Percentiles rank a stretch among this genome's conserved stretches.
These are phyloP conservation scores for Tipula helvola DNA, from an alignment of 2,888 invertebrate species.

Conservation along the genomic window DNA sequence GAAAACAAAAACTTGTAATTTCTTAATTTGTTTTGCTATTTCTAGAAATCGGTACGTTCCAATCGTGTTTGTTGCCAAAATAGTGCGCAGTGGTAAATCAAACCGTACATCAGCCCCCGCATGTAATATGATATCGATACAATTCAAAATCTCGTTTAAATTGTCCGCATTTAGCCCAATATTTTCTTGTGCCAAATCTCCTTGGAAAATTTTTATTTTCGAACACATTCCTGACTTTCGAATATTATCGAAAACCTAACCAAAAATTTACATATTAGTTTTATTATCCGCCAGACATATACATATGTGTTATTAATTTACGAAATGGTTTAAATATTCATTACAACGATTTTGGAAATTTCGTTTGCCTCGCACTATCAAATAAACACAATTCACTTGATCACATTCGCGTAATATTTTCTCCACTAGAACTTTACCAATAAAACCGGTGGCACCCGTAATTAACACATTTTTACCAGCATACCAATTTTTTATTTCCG, in stretches of 20 bases:
- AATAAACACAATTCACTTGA: neutral
- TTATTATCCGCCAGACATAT: too few species aligned
- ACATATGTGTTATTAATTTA: neutral
- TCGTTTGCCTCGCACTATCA: neutral
- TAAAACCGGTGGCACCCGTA: neutral
- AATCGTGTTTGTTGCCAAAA: neutral
- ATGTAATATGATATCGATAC: neutral
- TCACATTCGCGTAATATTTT: neutral
- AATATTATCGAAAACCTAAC: neutral
- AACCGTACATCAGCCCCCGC: neutral
- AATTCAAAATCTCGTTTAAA: neutral
- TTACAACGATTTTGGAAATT: neutral
- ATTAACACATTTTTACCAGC: neutral
- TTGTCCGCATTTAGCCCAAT: neutral
- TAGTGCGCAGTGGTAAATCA: neutral
- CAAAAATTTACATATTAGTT: too few species aligned
- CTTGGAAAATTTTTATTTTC: neutral
- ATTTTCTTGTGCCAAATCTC: neutral
- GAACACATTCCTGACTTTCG: neutral
- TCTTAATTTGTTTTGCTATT: neutral
- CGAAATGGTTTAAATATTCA: neutral
- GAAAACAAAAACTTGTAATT: neutral
- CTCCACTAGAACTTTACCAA: neutral
- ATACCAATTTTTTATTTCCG: neutral
- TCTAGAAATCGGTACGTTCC: neutral